Conservation (phyloP, 2,888 invertebrate genomes). For the Rhopalosiphum nymphaeae region DNA sequence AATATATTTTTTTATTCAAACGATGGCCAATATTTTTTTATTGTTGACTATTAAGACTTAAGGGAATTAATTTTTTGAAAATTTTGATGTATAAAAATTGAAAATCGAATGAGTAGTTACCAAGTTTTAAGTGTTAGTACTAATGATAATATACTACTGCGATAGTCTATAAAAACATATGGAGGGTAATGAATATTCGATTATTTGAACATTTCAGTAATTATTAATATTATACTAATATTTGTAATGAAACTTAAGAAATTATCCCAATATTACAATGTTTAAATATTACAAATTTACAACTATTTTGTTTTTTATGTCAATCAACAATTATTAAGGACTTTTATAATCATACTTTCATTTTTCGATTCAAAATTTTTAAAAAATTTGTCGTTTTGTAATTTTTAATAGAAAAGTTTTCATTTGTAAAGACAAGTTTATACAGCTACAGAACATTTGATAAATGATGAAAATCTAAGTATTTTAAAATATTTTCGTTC, state of each 20-base stretch:
- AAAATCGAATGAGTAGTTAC: not conserved
- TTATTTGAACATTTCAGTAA: not conserved
- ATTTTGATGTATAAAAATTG: not conserved
- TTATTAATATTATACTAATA: not conserved
- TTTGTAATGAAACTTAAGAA: not conserved
- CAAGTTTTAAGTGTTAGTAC: not conserved
- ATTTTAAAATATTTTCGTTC: too few relatives aligned
- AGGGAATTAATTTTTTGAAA: not conserved
- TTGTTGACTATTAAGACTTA: not conserved
- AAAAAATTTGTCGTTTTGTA: not conserved
- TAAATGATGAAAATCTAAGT: not conserved
- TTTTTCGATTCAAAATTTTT: not conserved
- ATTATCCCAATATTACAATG: not conserved
- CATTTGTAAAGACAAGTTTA: not conserved
- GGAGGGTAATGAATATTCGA: not conserved
- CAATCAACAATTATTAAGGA: not conserved
- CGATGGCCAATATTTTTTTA: not conserved
- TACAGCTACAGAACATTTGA: too few relatives aligned
- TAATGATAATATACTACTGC: not conserved
- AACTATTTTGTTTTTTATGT: not conserved
- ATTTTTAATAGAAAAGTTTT: not conserved
- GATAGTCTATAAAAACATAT: too few relatives aligned
- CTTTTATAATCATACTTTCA: not conserved
- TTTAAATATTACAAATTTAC: not conserved
- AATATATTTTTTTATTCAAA: not conserved